Evolutionary conservation across 2,797 vertebrate species (phyloP).

Genomic region (Chelon auratus): DNA sequence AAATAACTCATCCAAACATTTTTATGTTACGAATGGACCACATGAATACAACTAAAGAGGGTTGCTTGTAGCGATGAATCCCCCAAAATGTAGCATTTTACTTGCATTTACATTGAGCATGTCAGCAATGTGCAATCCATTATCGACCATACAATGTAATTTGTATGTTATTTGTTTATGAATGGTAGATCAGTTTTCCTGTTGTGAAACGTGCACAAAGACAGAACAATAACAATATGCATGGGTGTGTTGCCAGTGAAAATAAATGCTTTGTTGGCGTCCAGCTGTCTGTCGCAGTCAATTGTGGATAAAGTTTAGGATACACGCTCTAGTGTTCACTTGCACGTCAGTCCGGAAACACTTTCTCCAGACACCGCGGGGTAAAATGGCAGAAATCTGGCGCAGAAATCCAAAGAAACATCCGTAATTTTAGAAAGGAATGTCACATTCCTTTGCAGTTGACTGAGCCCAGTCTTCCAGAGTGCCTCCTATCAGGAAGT

Average conservation of each 20-base stretch:
- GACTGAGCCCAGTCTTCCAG: slow-evolving; percentile 82
- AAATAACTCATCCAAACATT: too few species aligned
- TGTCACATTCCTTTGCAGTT: slow-evolving; percentile 86
- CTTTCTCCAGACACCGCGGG: slow-evolving; percentile 73
- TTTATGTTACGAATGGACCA: neutral
- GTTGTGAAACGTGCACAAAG: slow-evolving; percentile 29
- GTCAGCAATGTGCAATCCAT: neutral
- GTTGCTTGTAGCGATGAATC: neutral
- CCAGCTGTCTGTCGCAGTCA: slow-evolving; percentile 29
- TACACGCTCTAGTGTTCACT: slow-evolving; percentile 27
- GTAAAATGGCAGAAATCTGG: slow-evolving; percentile 76
- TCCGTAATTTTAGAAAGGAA: slow-evolving; percentile 84
- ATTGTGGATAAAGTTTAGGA: slow-evolving; percentile 31
- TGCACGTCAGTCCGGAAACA: slow-evolving; percentile 68
- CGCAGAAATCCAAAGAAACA: slow-evolving; percentile 82
- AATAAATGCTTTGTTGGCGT: slow-evolving; percentile 37
- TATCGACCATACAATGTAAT: too few species aligned
- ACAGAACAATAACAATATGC: slow-evolving; percentile 23
- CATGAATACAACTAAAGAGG: neutral
- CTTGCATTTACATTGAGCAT: neutral
- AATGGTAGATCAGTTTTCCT: neutral
- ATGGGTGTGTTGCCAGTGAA: slow-evolving; percentile 11
- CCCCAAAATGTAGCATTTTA: neutral
- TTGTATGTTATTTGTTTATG: neutral
- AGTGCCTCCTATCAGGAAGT: slow-evolving; percentile 86